Evolutionary conservation across 2,888 invertebrate species (phyloP), one percentile per base, ranked within the genome.

Genomic region (Quadroppia sp.): DNA sequence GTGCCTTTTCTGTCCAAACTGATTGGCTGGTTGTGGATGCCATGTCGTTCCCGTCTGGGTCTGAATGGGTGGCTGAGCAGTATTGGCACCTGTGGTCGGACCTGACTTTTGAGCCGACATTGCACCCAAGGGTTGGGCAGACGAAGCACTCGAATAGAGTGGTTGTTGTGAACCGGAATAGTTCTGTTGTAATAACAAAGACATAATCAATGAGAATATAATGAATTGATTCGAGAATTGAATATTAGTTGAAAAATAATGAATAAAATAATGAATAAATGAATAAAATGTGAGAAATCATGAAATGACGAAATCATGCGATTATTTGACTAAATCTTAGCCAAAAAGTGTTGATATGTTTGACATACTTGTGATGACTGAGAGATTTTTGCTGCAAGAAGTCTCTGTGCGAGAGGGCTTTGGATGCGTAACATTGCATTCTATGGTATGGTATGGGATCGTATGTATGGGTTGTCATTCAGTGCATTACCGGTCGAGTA

Each of bases 1-100:
- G 75, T 79, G 79, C 17, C 79, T 71, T 75, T 80, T 78, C n/a
- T 71, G 71, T n/a, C 6, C 13, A 42, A 71, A 74, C 17, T 67
- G 73, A 30, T 30, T 32, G 11, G 25, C 64, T 28, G 40, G 3
- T 23, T 23, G 42, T 23, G 73, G 73, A 73, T 71, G 71, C 74
- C 74, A 74, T 42, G 74, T 71, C 30, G 71, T 70, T 7, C 56
- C 71, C 6, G 73, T 36, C 13, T 73, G 48, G 13, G 73, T 50
- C 48, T 73, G 73, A n/a, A 20, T 11, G 17, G 17, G 36, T 28
- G 69, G 45, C n/a, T 42, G 69, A 25, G 42, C n/a, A 4, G 25
- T 25, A 25, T 40, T 64, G 20, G 69, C 42, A 69, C 50, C 73
- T 7, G 73, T 25, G 23, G 42, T 40, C 23, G 56, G 36, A 17